Conservation (phyloP, 2,797 vertebrate species). For the Coregonus sp. region DNA sequence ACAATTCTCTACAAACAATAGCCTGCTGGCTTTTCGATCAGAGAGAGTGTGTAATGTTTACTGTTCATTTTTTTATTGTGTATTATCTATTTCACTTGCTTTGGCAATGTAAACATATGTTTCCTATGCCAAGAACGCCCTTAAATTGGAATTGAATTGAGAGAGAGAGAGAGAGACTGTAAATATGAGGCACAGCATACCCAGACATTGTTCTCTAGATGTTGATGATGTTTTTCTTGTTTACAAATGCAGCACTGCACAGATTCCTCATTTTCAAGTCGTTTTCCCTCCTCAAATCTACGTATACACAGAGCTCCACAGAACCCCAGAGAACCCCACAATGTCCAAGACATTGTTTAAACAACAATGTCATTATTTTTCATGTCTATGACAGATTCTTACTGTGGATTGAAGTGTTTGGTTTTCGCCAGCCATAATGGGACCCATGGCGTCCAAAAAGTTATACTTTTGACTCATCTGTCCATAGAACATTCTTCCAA, state of each 20-base stretch:
- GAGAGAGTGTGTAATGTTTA: too few species aligned
- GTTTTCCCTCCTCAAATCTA: slow-evolving; percentile 34
- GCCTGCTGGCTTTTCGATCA: slow-evolving; percentile 61
- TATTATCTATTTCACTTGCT: too few species aligned
- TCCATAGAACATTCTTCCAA: too few species aligned
- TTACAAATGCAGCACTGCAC: slow-evolving; percentile 64
- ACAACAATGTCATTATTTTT: slow-evolving; percentile 1
- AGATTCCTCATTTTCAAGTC: slow-evolving; percentile 50
- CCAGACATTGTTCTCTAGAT: slow-evolving; percentile 69
- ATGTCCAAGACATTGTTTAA: too few species aligned
- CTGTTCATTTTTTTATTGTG: too few species aligned
- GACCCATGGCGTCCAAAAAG: too few species aligned
- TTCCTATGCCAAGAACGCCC: too few species aligned
- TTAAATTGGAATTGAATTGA: too few species aligned
- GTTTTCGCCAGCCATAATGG: too few species aligned
- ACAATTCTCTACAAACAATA: slow-evolving; percentile 57
- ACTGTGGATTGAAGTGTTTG: too few species aligned
- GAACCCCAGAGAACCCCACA: not conserved
- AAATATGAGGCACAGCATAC: slow-evolving; percentile 51
- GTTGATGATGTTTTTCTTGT: slow-evolving; percentile 76
- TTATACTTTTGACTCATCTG: too few species aligned
- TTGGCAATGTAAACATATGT: too few species aligned
- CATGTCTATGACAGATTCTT: not conserved
- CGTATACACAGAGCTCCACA: slow-evolving; percentile 46
- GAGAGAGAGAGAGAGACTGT: slow-evolving; percentile 19